Percentiles rank a stretch among this genome's conserved stretches.
phyloP scores from a whole-genome alignment of 2,797 vertebrate species.

The Peromyscus melanophrys region DNA sequence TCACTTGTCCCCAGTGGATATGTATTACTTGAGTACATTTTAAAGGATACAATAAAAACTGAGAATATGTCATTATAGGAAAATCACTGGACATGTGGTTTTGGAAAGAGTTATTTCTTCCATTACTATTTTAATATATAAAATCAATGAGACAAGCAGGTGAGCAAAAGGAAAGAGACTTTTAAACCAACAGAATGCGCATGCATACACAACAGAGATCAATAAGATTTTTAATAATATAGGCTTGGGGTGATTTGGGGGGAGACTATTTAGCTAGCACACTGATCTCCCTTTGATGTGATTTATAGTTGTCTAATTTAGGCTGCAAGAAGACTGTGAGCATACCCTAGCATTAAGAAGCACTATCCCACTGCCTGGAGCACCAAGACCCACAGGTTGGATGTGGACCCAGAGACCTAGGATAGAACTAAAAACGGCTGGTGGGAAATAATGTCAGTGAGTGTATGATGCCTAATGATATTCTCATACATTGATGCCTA shows the following conservation, averaged over 20 bases:
- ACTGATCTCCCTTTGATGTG: conserved; percentile 75
- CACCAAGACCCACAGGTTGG: neutral
- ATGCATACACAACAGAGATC: conserved; percentile 11
- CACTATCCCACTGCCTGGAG: conserved; percentile 72
- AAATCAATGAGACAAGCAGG: conserved; percentile 43
- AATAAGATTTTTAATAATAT: conserved; percentile 68
- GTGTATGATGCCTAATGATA: neutral
- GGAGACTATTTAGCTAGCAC: conserved; percentile 76
- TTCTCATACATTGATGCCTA: neutral
- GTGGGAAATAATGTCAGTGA: neutral
- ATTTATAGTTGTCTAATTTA: conserved; percentile 80
- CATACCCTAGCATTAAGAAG: conserved; percentile 77
- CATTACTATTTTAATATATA: neutral
- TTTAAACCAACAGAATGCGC: conserved; percentile 51
- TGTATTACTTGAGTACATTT: conserved; percentile 16
- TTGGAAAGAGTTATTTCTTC: conserved; percentile 47
- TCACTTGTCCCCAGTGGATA: neutral
- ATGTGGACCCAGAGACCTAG: neutral
- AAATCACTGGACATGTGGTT: conserved; percentile 8
- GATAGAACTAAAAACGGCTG: neutral
- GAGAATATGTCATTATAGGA: neutral
- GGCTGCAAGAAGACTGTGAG: conserved; percentile 74
- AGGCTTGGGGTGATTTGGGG: conserved; percentile 67
- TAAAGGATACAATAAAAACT: conserved; percentile 62
- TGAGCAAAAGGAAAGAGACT: conserved; percentile 25